A percentile compares a stretch with the other conserved stretches of the same genome.
These are phyloP conservation scores for Cryptus armator DNA, from an alignment of 2,888 invertebrate genomes.

Conservation along the genomic window DNA sequence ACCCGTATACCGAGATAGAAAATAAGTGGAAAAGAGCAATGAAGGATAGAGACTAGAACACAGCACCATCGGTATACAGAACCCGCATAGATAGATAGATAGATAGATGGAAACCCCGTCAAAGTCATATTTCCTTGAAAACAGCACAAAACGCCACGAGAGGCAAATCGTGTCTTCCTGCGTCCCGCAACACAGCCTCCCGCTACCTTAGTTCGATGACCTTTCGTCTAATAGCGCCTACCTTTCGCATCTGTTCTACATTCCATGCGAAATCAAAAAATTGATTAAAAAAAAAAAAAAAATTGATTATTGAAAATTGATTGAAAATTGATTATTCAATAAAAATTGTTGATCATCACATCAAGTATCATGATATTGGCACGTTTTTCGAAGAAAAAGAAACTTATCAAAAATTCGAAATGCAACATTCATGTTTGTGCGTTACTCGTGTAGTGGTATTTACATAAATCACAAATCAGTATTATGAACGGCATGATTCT, in stretches of 20 bases:
- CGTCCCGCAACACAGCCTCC: conserved; percentile 12
- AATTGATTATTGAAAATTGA: no score
- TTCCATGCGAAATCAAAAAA: no score
- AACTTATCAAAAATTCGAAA: background rate
- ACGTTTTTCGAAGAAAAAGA: background rate
- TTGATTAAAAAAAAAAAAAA: no score
- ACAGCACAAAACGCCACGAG: conserved; percentile 42
- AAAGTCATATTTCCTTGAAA: conserved; percentile 59
- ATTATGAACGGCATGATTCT: no score
- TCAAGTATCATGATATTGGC: no score
- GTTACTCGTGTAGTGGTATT: no score
- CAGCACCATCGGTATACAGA: conserved; percentile 40
- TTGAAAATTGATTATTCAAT: no score
- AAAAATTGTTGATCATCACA: no score
- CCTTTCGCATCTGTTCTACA: background rate
- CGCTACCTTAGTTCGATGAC: conserved; percentile 39
- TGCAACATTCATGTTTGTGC: no score
- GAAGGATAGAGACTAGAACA: conserved; percentile 41
- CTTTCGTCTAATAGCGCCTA: conserved; percentile 13
- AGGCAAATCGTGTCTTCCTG: conserved; percentile 58
- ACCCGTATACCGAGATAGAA: conserved; percentile 63
- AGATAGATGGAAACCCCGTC: conserved; percentile 34
- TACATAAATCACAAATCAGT: no score
- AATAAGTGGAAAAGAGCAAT: conserved; percentile 48
- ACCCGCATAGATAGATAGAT: conserved; percentile 29